Percentiles rank a stretch among this genome's conserved stretches.
Conservation (phyloP, 2,113 vertebrate species). For the Polypterus bichir region DNA sequence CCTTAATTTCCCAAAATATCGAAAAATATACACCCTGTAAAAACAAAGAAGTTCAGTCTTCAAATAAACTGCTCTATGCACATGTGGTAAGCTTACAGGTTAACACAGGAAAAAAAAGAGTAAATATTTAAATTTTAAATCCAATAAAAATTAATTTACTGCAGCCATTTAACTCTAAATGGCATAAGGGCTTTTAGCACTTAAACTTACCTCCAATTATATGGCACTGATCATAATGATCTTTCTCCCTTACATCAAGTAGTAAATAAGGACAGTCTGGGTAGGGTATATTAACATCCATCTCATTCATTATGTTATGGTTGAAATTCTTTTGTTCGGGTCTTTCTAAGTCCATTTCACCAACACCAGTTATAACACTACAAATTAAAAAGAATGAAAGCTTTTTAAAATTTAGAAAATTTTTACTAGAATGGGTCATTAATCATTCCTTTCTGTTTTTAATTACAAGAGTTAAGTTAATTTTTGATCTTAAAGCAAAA, state of each 20-base stretch:
- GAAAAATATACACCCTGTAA: too few relatives aligned
- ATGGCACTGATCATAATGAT: conserved; percentile 74
- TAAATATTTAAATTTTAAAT: conserved; percentile 2
- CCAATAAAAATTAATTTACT: too few relatives aligned
- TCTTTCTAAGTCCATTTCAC: conserved; percentile 71
- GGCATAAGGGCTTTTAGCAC: too few relatives aligned
- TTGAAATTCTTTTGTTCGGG: conserved; percentile 27
- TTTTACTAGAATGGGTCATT: too few relatives aligned
- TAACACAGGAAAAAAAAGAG: conserved; percentile 1
- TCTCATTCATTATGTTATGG: neutral
- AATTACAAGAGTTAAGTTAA: too few relatives aligned
- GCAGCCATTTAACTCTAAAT: too few relatives aligned
- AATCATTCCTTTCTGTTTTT: neutral
- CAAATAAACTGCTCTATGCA: too few relatives aligned
- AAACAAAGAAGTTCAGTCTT: too few relatives aligned
- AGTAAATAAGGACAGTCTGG: conserved; percentile 84
- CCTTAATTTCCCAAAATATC: too few relatives aligned
- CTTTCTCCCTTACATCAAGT: conserved; percentile 75
- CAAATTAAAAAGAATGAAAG: neutral
- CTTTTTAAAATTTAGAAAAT: too few relatives aligned
- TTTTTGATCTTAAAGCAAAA: too few relatives aligned
- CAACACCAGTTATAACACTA: conserved; percentile 83
- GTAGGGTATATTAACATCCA: conserved; percentile 47
- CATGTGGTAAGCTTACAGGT: too few relatives aligned
- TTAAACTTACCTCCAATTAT: conserved; percentile 65